Base-by-base conservation (phyloP, 2,113 vertebrate genomes). In the Stigmatopora argus region DNA sequence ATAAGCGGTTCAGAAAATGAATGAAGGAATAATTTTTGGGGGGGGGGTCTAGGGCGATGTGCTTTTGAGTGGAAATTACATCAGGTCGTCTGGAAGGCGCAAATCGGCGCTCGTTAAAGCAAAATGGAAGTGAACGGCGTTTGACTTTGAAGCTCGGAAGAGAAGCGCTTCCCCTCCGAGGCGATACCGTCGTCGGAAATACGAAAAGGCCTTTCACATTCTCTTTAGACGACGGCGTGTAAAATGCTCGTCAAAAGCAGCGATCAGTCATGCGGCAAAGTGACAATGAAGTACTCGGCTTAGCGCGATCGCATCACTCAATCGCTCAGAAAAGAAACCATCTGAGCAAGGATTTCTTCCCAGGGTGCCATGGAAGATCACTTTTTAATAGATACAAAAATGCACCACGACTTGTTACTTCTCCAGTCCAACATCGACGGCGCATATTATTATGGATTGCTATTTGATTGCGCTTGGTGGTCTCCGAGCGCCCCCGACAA, bases 61-160 rank as follows among this genome's bases (percentile, higher is more conserved):
- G 86, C 63, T 80, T 91, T 86, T 81, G 78, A 82, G 89, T 89
- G 87, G 78, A 77, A 63, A 67, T 70, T 55, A 62, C 69, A 55
- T 53, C 63, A n/a, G 21, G 64, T 67, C 26, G 56, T 63, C 45
- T 48, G 65, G 69, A 70, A 62, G 44, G 46, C 73, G 73, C 64
- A 74, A 80, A 75, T 67, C 76, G 60, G 72, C 51, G 73, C 64
- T 62, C 64, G 67, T 55, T 77, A 19, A 66, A 77, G 53, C 55
- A 68, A 67, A 83, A 74, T 65, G 59, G 45, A 77, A 73, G 35
- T 41, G 53, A 77, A 79, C 65, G 53, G 31, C 7, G 41, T 71
- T 76, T 66, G 53, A 41, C 72, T 78, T 72, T 80, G 62, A 23
- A 35, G 47, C 15, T 34, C 62, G 62, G 52, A 72, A 64, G 64